Conservation (phyloP, 2,113 vertebrate genomes). For the Nycticryphes semicollaris region DNA sequence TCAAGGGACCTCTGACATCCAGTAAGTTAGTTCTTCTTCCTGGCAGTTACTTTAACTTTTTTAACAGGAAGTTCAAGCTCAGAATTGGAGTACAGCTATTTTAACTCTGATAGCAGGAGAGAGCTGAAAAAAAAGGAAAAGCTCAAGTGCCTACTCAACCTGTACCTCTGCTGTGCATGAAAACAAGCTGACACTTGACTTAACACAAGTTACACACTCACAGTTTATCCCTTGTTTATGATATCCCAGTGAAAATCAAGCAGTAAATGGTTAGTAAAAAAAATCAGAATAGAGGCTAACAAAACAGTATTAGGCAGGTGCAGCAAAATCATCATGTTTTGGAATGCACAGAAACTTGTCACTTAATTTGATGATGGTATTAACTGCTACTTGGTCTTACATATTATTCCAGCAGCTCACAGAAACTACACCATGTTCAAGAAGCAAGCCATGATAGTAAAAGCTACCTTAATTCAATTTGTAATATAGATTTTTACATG, state of each 20-base stretch:
- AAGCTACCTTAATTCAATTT: not conserved
- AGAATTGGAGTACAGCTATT: not conserved
- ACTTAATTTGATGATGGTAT: not conserved
- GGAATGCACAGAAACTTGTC: not conserved
- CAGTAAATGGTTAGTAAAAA: not conserved
- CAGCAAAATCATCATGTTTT: not conserved
- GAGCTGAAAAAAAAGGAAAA: not conserved
- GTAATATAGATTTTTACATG: not conserved
- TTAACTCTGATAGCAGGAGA: not conserved
- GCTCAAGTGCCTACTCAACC: not conserved
- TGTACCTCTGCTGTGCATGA: not conserved
- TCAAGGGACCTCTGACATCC: slow-evolving; percentile 9
- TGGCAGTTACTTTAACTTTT: not conserved
- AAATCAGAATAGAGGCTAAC: not conserved
- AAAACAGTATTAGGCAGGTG: not conserved
- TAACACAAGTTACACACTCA: not conserved
- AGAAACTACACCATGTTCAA: not conserved
- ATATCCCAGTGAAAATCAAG: not conserved
- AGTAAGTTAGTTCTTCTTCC: not conserved
- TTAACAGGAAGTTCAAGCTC: not conserved
- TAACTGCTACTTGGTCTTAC: not conserved
- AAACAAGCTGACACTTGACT: not conserved
- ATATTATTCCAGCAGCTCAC: not conserved
- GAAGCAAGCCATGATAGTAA: not conserved
- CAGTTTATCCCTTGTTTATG: not conserved